A percentile compares a stretch with the other conserved stretches of the same genome.
These are phyloP conservation scores for Microtus agrestis DNA, from an alignment of 2,797 vertebrate genomes.

Conservation along the genomic window DNA sequence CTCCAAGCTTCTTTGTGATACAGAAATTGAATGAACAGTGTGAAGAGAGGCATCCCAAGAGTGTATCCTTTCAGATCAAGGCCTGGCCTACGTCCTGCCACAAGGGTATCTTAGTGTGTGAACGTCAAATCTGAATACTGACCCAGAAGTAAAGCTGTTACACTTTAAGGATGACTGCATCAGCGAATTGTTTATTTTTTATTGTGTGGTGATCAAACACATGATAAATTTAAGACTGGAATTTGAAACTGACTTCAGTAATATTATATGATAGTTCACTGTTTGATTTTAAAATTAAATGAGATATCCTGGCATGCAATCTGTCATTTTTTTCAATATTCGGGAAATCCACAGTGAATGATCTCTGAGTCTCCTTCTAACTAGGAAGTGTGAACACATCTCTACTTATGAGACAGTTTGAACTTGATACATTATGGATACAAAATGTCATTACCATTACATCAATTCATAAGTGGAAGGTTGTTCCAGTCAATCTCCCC, in stretches of 20 bases:
- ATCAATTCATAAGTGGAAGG: background rate
- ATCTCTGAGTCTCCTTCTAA: background rate
- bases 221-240: background rate
- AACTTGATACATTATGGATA: background rate
- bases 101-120: background rate
- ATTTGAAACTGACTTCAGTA: background rate
- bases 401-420: background rate
- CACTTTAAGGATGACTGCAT: background rate
- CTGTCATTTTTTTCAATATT: background rate
- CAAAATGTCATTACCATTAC: background rate
- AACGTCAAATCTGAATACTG: background rate
- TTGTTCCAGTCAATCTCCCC: background rate
- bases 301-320: background rate
- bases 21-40: background rate
- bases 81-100: background rate
- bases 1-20: background rate
- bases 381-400: background rate
- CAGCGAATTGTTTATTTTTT: background rate
- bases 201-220: background rate
- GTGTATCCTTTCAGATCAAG: background rate
- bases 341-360: background rate
- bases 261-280: background rate
- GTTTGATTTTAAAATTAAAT: background rate
- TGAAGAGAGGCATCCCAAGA: background rate
- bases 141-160: background rate